These are phyloP conservation scores for Aethes cnicana DNA, from an alignment of 2,888 invertebrate species.

Conservation along the genomic window DNA sequence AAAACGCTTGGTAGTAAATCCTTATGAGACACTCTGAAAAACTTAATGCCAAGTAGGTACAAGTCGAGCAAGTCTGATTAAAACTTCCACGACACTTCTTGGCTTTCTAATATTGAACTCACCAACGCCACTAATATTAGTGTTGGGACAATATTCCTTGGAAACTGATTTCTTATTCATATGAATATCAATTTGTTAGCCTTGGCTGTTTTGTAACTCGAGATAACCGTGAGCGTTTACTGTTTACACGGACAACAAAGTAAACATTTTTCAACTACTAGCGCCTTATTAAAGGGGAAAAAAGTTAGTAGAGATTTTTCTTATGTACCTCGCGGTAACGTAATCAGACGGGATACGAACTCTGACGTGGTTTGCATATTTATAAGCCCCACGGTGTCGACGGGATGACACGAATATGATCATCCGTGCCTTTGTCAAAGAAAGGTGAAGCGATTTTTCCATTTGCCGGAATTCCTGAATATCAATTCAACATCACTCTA, in stretches of 20 bases:
- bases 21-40: background rate
- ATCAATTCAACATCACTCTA: constrained; percentile 12
- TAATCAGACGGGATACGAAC: constrained; percentile 26
- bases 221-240: background rate
- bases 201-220: background rate
- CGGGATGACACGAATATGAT: constrained; percentile 20
- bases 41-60: background rate
- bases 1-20: constrained; percentile 21
- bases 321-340: constrained; percentile 22
- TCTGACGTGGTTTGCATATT: constrained; percentile 29
- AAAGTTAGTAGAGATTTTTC: constrained; percentile 11
- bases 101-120: too few species aligned
- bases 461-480: constrained; percentile 15
- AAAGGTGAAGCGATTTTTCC: constrained; percentile 11
- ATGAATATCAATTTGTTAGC: constrained; percentile 5
- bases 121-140: too few species aligned
- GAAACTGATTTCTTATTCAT: constrained; percentile 6
- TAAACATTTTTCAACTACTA: constrained; percentile 8
- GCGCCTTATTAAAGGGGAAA: constrained; percentile 3
- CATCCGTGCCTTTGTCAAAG: constrained; percentile 7
- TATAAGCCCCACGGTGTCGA: constrained; percentile 18
- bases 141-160: background rate
- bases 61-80: constrained; percentile 13
- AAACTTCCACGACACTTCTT: background rate
- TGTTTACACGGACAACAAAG: background rate